Evolutionary conservation across 2,797 vertebrate genomes (phyloP), one percentile per base, ranked within the genome.

Genomic region (Parauchenoglanis ngamensis): DNA sequence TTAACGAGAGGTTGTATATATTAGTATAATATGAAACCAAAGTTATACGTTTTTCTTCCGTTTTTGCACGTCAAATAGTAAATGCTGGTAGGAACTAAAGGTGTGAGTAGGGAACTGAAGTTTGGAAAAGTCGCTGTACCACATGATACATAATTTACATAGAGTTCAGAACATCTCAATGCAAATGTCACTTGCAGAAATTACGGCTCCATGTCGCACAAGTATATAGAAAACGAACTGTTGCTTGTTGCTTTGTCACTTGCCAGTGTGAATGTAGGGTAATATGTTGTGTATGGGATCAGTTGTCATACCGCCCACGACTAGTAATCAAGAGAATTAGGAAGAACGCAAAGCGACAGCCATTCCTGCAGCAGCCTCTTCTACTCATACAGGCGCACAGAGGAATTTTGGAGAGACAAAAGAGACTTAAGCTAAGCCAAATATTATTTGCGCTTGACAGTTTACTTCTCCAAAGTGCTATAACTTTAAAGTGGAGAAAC

Each of bases 401-500:
- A n/a, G 59, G 79, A 63, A 31, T 31, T 83, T 13, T 35, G 12
- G 17, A 21, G 17, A 68, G 46, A 35, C 25, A 68, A 83, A 83
- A 23, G 19, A 61, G 77, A 31, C 54, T 79, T 44, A 0, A 80
- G 65, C 56, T 44, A 61, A 78, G 19, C 73, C 52, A 23, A 44
- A 61, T 28, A 25, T 78, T 76, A 83, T 85, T 40, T 76, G 87
- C 72, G 85, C 31, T 35, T 91, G 91, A 92, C 92, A 92, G 86
- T 83, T 89, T 90, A 77, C 57, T 81, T 86, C 89, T 89, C 63
- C 52, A 59, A 28, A n/a, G 59, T 67, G 67, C 40, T 44, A 3
- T 52, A 72, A 35, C n/a, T 40, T 79, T 59, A 59, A 72, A 57
- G 75, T 44, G 28, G 83, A 61, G 35, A 77, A 46, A 81, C 49